phyloP scores from a whole-genome alignment of 2,888 invertebrate genomes.

The Athetis lepigone region DNA sequence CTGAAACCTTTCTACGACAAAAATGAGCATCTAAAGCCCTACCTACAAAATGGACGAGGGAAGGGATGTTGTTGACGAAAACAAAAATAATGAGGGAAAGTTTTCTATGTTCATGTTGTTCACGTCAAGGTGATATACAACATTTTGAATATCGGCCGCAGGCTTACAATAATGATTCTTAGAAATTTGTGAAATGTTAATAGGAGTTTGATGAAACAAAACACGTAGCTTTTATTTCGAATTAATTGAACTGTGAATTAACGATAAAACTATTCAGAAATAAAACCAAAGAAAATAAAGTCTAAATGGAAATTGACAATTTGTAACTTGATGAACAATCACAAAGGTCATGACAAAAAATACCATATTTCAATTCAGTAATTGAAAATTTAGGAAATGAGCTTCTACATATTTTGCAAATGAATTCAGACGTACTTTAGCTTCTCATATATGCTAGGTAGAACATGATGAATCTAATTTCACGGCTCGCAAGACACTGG shows the following conservation, averaged over 20 bases:
- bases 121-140: not conserved
- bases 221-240: not conserved
- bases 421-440: not conserved
- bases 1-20: conserved; percentile 11
- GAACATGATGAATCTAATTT: conserved; percentile 24
- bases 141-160: not conserved
- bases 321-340: not conserved
- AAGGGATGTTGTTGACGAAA: conserved; percentile 26
- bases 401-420: conserved; percentile 6
- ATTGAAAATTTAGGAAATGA: not conserved
- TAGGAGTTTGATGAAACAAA: not conserved
- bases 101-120: conserved; percentile 17
- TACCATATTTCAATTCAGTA: too few species aligned
- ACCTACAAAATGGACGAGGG: not conserved
- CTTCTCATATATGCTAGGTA: too few species aligned
- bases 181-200: not conserved
- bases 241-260: conserved; percentile 5
- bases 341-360: not conserved
- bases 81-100: conserved; percentile 42
- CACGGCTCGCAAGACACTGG: conserved; percentile 6
- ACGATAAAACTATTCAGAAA: not conserved
- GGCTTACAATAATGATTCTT: conserved; percentile 1
- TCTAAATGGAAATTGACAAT: conserved; percentile 2
- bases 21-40: not conserved
- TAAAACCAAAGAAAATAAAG: not conserved